Evolutionary conservation across 1,140 invertebrate genomes (phyloP).

Genomic region (Papilio machaon): DNA sequence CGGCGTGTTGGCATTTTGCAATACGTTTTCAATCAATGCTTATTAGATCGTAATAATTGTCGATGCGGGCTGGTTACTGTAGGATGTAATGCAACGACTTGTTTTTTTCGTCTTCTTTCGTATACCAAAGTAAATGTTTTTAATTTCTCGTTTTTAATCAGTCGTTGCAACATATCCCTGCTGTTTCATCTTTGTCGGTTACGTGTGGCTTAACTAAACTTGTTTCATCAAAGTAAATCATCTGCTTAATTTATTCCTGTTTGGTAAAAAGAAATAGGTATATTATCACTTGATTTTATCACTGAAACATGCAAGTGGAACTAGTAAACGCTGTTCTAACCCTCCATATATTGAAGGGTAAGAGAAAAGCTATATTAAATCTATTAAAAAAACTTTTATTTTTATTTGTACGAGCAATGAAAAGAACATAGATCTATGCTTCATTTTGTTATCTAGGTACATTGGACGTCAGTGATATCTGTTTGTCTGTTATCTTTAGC

Average conservation of each 20-base stretch:
- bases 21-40: constrained; percentile 48
- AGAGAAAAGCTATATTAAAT: background rate
- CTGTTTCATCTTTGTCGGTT: constrained; percentile 36
- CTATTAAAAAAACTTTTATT: background rate
- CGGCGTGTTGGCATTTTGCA: constrained; percentile 27
- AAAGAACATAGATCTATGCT: background rate
- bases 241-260: background rate
- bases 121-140: constrained; percentile 1
- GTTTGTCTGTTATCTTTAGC: background rate
- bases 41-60: constrained; percentile 66
- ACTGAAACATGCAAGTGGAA: too few relatives aligned
- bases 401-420: background rate
- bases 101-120: constrained; percentile 41
- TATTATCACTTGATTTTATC: too few relatives aligned
- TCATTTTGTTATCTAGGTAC: background rate
- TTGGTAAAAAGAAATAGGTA: too few relatives aligned
- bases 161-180: constrained; percentile 41
- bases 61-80: constrained; percentile 47
- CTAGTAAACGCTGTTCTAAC: too few relatives aligned
- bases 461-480: background rate
- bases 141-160: constrained; percentile 44
- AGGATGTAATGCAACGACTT: constrained; percentile 57
- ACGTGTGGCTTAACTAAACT: constrained; percentile 12
- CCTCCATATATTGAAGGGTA: too few relatives aligned
- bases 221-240: background rate